Evolutionary conservation across 2,888 invertebrate genomes (phyloP).

Genomic region (Drosophila tripunctata): DNA sequence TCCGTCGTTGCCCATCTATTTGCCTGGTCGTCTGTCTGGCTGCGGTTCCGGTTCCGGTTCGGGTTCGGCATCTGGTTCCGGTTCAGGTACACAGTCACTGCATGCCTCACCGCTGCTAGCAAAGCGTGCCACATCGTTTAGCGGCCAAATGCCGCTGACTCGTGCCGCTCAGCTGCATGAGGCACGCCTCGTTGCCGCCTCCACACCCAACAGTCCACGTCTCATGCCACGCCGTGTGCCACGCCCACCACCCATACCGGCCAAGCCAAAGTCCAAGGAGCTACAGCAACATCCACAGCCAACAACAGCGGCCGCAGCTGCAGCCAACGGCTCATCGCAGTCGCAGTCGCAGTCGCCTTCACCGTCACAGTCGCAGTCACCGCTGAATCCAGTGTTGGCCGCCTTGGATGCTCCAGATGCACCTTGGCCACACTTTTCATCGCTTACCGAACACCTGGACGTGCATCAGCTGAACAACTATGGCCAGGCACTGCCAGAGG

Average conservation of each 20-base stretch:
- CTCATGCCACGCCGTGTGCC: constrained; percentile 87
- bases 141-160: constrained; percentile 80
- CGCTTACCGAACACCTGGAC: constrained; percentile 83
- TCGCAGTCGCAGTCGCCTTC: constrained; percentile 50
- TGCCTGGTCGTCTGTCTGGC: constrained; percentile 43
- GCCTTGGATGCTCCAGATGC: constrained; percentile 82
- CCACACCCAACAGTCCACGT: constrained; percentile 90
- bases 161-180: constrained; percentile 61
- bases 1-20: constrained; percentile 53
- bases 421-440: constrained; percentile 83
- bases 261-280: constrained; percentile 73
- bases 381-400: constrained; percentile 70
- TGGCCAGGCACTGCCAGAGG: constrained; percentile 83
- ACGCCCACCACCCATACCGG: constrained; percentile 83
- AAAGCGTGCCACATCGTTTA: constrained; percentile 82
- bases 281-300: constrained; percentile 7
- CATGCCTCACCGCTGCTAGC: constrained; percentile 81
- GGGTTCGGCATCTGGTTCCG: constrained; percentile 34
- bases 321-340: constrained; percentile 14
- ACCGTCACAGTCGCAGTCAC: background rate
- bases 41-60: constrained; percentile 43
- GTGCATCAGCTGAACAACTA: constrained; percentile 84
- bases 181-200: constrained; percentile 71
- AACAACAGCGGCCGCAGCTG: background rate
- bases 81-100: constrained; percentile 75